phyloP scores from a whole-genome alignment of 2,797 vertebrate species.

The Mus spretus region DNA sequence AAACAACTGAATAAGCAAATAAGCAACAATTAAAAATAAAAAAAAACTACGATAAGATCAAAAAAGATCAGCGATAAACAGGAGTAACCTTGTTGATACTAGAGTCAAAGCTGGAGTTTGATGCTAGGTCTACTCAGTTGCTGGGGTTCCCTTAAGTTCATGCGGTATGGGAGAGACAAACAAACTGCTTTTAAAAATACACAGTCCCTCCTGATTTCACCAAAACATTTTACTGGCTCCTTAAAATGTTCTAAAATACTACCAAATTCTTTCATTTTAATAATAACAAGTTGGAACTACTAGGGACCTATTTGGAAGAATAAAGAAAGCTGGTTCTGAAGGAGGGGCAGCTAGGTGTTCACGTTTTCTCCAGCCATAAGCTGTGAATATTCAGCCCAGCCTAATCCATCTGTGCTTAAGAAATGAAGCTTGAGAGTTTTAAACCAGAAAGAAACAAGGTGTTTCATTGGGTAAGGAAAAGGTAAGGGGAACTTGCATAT shows the following conservation, averaged over 20 bases:
- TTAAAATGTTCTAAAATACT: slow-evolving; percentile 12
- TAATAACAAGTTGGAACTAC: not conserved
- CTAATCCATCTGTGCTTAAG: slow-evolving; percentile 67
- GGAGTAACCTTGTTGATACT: not conserved
- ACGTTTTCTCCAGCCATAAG: not conserved
- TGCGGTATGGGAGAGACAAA: not conserved
- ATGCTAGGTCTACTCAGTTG: not conserved
- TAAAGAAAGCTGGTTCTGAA: not conserved
- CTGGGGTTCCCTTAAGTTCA: not conserved
- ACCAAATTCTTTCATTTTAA: not conserved
- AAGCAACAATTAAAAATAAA: not conserved
- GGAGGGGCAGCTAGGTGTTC: not conserved
- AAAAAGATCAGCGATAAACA: not conserved
- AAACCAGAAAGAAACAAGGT: slow-evolving; percentile 77
- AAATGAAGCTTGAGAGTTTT: slow-evolving; percentile 67
- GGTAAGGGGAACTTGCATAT: slow-evolving; percentile 67
- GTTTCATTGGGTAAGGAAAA: slow-evolving; percentile 69
- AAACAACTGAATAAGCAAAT: not conserved
- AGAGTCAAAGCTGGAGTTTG: not conserved
- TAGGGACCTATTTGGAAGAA: not conserved
- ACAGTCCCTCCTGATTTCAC: not conserved
- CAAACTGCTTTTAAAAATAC: slow-evolving; percentile 25
- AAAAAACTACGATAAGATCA: not conserved
- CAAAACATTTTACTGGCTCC: not conserved
- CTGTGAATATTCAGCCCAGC: not conserved